A percentile compares a stretch with the other conserved stretches of the same genome.
phyloP scores from a whole-genome alignment of 2,113 vertebrate genomes.

The Lutjanus erythropterus region DNA sequence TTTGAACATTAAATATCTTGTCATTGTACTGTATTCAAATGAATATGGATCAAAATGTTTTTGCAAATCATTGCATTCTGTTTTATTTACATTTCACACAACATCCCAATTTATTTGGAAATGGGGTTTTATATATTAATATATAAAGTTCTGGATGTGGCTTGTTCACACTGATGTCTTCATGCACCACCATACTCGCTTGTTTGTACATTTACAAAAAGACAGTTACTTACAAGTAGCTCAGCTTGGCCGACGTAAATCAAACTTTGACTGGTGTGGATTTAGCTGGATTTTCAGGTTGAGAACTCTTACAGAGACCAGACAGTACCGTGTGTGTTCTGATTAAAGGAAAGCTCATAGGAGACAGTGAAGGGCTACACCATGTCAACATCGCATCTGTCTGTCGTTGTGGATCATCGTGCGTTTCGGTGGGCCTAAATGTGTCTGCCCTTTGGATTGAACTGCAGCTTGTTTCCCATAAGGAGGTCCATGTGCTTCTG shows the following conservation, averaged over 20 bases:
- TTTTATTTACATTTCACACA: no score
- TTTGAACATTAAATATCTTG: no score
- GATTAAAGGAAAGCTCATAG: not conserved
- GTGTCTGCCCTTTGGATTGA: slow-evolving; percentile 46
- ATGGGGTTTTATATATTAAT: not conserved
- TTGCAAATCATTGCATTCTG: no score
- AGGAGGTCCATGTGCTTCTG: slow-evolving; percentile 22
- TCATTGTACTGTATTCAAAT: no score
- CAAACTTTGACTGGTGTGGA: not conserved
- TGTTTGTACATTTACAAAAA: slow-evolving; percentile 11
- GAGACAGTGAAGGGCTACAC: slow-evolving; percentile 7
- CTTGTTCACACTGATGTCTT: slow-evolving; percentile 8
- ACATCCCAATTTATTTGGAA: no score
- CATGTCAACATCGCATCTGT: slow-evolving; percentile 42
- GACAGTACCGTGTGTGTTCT: not conserved
- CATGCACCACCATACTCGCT: slow-evolving; percentile 5
- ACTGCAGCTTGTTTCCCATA: not conserved
- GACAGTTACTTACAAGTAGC: not conserved
- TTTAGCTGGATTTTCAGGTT: slow-evolving; percentile 5
- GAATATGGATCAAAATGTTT: no score
- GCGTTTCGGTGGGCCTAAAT: not conserved
- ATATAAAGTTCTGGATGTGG: slow-evolving; percentile 17
- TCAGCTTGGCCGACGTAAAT: not conserved
- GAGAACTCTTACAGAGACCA: not conserved
- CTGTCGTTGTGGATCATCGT: slow-evolving; percentile 24